Percentiles rank a stretch among this genome's conserved stretches.
These are phyloP conservation scores for Pegoplata infirma DNA, from an alignment of 2,888 invertebrate species.

Conservation along the genomic window DNA sequence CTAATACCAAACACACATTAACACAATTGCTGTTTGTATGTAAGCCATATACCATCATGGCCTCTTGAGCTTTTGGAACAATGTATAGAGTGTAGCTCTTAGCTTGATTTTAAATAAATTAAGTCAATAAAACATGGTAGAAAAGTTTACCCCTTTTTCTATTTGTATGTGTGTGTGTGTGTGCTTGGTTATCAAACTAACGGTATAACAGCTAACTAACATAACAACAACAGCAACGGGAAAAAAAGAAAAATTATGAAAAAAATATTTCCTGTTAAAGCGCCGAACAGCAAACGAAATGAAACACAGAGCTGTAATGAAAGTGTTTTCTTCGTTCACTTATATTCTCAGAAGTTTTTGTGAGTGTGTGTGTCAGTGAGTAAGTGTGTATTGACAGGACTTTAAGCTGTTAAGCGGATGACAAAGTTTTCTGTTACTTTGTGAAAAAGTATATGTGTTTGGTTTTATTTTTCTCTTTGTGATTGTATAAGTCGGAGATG, in stretches of 20 bases:
- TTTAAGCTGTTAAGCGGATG: neutral
- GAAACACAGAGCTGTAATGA: neutral
- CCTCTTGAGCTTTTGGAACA: slow-evolving; percentile 27
- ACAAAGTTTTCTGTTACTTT: neutral
- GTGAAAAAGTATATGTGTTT: too few species aligned
- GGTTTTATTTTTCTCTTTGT: too few species aligned
- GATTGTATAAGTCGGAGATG: too few species aligned
- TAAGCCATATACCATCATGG: too few species aligned
- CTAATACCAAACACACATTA: neutral
- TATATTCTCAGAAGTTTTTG: neutral
- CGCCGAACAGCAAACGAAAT: neutral
- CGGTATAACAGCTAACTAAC: slow-evolving; percentile 14
- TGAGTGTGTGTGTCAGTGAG: neutral
- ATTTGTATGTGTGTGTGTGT: too few species aligned
- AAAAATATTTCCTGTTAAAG: neutral
- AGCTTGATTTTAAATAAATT: slow-evolving; percentile 63
- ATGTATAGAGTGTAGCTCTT: neutral
- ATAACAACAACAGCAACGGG: too few species aligned
- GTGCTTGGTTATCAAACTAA: slow-evolving; percentile 27
- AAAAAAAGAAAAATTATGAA: neutral
- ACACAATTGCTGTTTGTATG: neutral
- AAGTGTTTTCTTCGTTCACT: neutral
- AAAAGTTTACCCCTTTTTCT: slow-evolving; percentile 51
- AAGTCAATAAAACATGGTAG: slow-evolving; percentile 61
- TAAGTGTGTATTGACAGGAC: too few species aligned